These are phyloP conservation scores for Ericerus pela DNA, from an alignment of 1,140 invertebrate species.

Conservation along the genomic window DNA sequence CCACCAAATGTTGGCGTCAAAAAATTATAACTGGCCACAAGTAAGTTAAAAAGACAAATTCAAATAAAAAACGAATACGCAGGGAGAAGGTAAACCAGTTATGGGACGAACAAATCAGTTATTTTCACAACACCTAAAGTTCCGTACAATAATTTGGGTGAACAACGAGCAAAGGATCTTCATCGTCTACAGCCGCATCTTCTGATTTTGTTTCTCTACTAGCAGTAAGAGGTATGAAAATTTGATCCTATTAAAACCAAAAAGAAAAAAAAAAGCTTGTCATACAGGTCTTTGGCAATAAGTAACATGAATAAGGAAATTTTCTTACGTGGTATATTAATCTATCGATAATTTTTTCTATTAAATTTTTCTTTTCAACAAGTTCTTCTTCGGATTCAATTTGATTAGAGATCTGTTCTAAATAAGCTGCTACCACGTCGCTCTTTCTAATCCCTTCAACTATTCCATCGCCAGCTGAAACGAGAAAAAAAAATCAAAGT, in stretches of 20 bases:
- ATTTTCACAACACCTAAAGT: too few species aligned
- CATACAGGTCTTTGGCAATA: neutral
- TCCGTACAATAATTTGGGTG: neutral
- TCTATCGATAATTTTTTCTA: conserved; percentile 92
- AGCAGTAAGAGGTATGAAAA: neutral
- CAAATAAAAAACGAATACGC: too few species aligned
- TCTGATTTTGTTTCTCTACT: neutral
- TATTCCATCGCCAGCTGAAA: conserved; percentile 24
- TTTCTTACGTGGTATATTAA: conserved; percentile 71
- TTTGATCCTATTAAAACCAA: neutral
- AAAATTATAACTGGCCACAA: too few species aligned
- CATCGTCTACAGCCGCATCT: neutral
- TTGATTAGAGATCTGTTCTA: conserved; percentile 72
- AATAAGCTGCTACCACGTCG: conserved; percentile 87
- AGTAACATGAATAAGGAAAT: neutral
- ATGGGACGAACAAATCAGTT: too few species aligned
- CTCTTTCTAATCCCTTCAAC: conserved; percentile 54
- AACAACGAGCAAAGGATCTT: neutral
- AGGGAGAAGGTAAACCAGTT: too few species aligned
- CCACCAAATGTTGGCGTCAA: too few species aligned
- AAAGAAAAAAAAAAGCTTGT: neutral
- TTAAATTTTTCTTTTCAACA: conserved; percentile 69
- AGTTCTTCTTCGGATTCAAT: conserved; percentile 77
- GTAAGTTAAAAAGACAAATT: too few species aligned
- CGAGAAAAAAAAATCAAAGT: conserved; percentile 14